These are phyloP conservation scores for Helarctos malayanus DNA, from an alignment of 2,797 vertebrate genomes.

Conservation along the genomic window DNA sequence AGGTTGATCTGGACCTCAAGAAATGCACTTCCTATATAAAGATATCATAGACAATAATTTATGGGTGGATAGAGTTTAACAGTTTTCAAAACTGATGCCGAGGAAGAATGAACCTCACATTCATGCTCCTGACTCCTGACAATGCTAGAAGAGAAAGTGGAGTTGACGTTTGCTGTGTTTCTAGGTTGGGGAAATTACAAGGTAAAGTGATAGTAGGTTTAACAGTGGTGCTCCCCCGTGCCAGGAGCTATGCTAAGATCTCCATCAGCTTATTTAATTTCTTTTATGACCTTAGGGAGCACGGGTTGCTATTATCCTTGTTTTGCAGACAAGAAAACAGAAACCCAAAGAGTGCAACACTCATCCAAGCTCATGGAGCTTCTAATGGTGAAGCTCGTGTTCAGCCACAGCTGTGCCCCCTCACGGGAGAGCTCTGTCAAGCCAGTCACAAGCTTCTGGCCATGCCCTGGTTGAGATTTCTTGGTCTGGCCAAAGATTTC, in stretches of 20 bases:
- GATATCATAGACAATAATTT: rapidly evolving
- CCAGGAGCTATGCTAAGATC: background rate
- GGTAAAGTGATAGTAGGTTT: background rate
- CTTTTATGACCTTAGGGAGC: background rate
- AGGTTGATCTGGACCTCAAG: too few relatives aligned
- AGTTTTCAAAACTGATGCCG: rapidly evolving
- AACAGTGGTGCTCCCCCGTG: rapidly evolving
- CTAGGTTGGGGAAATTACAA: background rate
- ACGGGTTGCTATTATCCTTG: rapidly evolving
- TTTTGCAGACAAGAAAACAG: background rate
- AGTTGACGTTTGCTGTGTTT: rapidly evolving
- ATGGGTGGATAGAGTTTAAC: rapidly evolving
- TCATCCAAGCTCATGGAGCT: background rate
- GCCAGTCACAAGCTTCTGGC: background rate
- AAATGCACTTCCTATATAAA: rapidly evolving
- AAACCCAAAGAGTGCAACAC: background rate
- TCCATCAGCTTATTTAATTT: background rate
- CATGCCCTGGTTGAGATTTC: too few relatives aligned
- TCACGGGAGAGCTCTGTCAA: rapidly evolving
- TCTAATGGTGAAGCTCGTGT: rapidly evolving
- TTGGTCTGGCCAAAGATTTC: background rate
- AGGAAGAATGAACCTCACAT: rapidly evolving
- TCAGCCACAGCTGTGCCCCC: rapidly evolving
- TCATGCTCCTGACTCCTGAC: background rate
- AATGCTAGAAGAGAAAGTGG: rapidly evolving